These are phyloP conservation scores for Poecilia gillii DNA, from an alignment of 2,797 vertebrate species.

Conservation along the genomic window DNA sequence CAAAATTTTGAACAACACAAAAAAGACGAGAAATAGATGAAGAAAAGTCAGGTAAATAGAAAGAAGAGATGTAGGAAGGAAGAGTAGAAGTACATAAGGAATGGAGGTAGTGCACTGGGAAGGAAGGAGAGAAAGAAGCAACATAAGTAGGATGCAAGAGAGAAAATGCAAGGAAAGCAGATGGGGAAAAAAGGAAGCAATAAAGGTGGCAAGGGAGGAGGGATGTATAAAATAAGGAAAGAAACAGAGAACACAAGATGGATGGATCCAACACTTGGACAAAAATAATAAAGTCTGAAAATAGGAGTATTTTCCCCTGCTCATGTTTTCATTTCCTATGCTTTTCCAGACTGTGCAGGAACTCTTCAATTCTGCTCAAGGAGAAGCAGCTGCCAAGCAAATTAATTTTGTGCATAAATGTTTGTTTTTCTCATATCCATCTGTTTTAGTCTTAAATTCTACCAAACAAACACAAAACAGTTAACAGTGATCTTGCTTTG, in stretches of 20 bases:
- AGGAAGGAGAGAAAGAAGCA: background rate
- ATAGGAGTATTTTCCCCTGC: background rate
- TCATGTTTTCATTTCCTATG: background rate
- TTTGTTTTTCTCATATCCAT: background rate
- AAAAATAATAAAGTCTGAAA: background rate
- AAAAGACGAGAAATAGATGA: background rate
- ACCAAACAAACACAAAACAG: background rate
- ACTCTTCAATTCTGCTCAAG: background rate
- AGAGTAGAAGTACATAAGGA: background rate
- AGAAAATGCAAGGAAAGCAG: background rate
- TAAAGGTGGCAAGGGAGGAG: background rate
- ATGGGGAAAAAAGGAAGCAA: background rate
- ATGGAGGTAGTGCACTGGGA: background rate
- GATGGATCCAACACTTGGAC: background rate
- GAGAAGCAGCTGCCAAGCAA: background rate
- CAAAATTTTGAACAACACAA: no score
- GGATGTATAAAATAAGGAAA: background rate
- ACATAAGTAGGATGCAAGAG: background rate
- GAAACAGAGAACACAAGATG: background rate
- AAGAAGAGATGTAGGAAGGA: background rate
- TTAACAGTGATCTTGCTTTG: background rate
- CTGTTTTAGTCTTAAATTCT: background rate
- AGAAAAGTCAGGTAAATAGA: background rate
- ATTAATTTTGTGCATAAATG: background rate
- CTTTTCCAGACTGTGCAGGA: background rate